Base-by-base conservation (phyloP, 2,113 vertebrate genomes). In the Mystacornis crossleyi region DNA sequence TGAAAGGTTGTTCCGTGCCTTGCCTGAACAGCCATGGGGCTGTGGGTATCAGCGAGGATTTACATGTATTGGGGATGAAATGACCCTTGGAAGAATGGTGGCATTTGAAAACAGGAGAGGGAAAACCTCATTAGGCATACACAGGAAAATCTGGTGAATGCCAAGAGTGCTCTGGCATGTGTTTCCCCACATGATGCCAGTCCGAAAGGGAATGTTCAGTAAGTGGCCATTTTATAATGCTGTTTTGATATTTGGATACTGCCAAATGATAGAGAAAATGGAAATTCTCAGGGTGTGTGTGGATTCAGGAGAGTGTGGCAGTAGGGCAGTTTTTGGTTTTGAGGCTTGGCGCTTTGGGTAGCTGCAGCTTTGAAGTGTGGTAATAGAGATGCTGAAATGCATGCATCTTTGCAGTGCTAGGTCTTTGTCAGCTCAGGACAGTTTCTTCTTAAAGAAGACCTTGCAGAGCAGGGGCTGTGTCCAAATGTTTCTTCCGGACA, bases 351-450 rank as follows among this genome's bases (percentile, higher is more conserved):
- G 7, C 7, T 54, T 38, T 58, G 43, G 10, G 18, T n/a, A 53
- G 38, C 60, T 79, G 58, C 7, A 57, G 4, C 86, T 95, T 80
- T 50, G 10, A 79, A 61, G 33, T 13, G 6, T 15, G 29, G 17
- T 71, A 31, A 26, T 20, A 36, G 9, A 54, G 29, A 92, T 3
- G 18, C 43, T 65, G 43, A 66, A 28, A 34, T 61, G 26, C 50
- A 28, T 2, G 1, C 10, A 12, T 0, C 0, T 14, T 69, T 38
- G 38, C 38, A 38, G 38, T 38, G 38, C 38, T 64, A 51, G 77
- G 33, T 33, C 57, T 58, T 34, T 34, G 48, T 34, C 51, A 81
- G 21, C 48, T 55, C 42, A 26, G 2, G 71, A 33, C 36, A 45
- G n/a, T n/a, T 42, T 87, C 31, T 91, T 21, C 53, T 75, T 54